Evolutionary conservation across 2,113 vertebrate genomes (phyloP).

Genomic region (Solea solea): DNA sequence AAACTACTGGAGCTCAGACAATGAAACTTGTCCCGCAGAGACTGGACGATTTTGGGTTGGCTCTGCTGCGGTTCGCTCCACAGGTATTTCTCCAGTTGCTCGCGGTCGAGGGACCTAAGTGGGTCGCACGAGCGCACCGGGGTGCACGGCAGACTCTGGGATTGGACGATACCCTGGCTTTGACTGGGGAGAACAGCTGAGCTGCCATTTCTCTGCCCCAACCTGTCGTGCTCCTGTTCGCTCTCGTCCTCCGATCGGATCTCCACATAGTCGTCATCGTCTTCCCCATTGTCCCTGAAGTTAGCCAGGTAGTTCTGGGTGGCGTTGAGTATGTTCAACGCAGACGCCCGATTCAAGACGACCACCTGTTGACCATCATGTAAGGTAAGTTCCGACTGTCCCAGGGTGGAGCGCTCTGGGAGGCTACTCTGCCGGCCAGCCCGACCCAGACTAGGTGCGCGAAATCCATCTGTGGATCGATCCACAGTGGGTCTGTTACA

Average conservation of each 20-base stretch:
- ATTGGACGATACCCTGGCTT: conserved; percentile 50
- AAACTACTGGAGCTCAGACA: conserved; percentile 99
- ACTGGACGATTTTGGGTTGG: conserved; percentile 94
- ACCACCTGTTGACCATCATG: conserved; percentile 93
- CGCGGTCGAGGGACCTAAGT: conserved; percentile 73
- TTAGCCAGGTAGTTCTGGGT: conserved; percentile 95
- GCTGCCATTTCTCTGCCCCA: conserved; percentile 42
- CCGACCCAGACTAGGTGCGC: conserved; percentile 45
- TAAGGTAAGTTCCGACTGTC: conserved; percentile 88
- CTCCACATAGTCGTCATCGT: conserved; percentile 95
- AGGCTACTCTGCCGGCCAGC: conserved; percentile 80
- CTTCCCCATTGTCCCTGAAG: conserved; percentile 92
- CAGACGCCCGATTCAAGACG: conserved; percentile 84
- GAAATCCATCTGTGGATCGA: conserved; percentile 50
- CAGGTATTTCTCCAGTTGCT: conserved; percentile 90
- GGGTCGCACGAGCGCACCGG: conserved; percentile 75
- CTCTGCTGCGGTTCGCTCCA: conserved; percentile 89
- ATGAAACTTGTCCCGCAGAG: conserved; percentile 95
- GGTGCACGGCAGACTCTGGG: conserved; percentile 76
- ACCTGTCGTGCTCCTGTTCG: conserved; percentile 62
- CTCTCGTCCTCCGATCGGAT: conserved; percentile 95
- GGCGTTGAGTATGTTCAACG: conserved; percentile 86
- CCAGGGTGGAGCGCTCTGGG: conserved; percentile 77
- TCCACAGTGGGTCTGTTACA: conserved; percentile 58
- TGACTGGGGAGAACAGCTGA: conserved; percentile 42